Evolutionary conservation across 1,140 invertebrate genomes (phyloP), one percentile per base, ranked within the genome.

Genomic region (Laodelphax striatellus): DNA sequence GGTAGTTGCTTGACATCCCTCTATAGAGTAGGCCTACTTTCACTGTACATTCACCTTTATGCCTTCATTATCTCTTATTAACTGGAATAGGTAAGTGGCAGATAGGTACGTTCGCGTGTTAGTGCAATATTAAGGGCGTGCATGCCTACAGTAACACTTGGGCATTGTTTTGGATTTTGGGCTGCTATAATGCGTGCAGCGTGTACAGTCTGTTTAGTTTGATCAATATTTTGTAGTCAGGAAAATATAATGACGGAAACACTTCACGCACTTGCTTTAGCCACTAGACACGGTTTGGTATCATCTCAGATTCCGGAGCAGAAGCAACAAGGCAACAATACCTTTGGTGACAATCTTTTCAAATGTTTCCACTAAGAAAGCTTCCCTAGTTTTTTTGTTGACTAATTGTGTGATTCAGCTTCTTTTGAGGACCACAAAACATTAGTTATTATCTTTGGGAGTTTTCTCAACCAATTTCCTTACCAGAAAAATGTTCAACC

Each of bases 381-480:
- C 2, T 28, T 28, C 2, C 6, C 24, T 2, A 6, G 6, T 4
- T 28, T 28, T 28, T 28, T 6, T 28, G 24, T n/a, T 4, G 24
- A 28, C 2, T 28, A 28, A 28, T 28, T 28, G 24, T 6, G 24
- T 28, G 24, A 28, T 4, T 19, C 4, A 6, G 19, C 6, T 52
- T 24, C 9, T 34, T 60, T 60, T 2, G 11, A 60, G 58, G 50
- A 54, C 17, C 58, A 64, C 34, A 68, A 68, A 60, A 62, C 62
- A 14, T 68, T n/a, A n/a, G n/a, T 67, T 55, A 65, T 63, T 0
- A 63, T 68, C 14, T 17, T 60, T 10, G 67, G 67, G 13, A 63
- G 61, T 22, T 68, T 63, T 56, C 64, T 65, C 6, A 28, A 28
- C 24, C 24, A 28, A 4, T 28, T 6, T 28, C 6, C 24, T 28